Base-by-base conservation (phyloP, 2,797 vertebrate genomes). In the Anguilla anguilla region DNA sequence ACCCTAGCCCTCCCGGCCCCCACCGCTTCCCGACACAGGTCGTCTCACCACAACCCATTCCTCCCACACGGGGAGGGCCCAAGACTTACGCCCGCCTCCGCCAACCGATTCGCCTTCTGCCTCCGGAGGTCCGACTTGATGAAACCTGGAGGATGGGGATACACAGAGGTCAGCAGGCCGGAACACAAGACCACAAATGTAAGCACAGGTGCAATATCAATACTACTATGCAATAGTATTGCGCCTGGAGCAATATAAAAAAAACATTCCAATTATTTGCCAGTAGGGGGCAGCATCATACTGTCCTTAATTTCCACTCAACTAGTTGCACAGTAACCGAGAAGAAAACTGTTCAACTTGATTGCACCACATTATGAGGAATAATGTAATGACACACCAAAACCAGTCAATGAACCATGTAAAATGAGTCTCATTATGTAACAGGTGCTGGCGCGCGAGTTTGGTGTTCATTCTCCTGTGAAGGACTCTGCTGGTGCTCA, bases 101-200 rank as follows among this genome's bases (percentile, higher is more conserved):
- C 6, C 89, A 91, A 89, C 2, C 89, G 90, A 94, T 97, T 98
- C 89, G 97, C 97, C 88, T 92, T 97, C 89, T 98, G 98, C 89
- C 98, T 96, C 87, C 96, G 95, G 39, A 99, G 97, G 88, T 99
- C 98, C 1, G 98, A 94, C 93, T 97, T 98, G 92, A 99, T 98
- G 85, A 98, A 95, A 77, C 91, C 98, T 99, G 93, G 46, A n/a
- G 90, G 89, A 53, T 2, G 87, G 39, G 89, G 46, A 25, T 57
- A 13, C 3, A 79, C 28, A 87, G 57, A 49, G 25, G n/a, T 31
- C 15, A 53, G 13, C 22, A 25, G 43, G 3, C 46, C 5, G 46
- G 79, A 51, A 51, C 25, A 28, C 6, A 69, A 28, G n/a, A 69
- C 64, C 25, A 69, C 3, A n/a, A 28, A 67, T 6, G 5, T 69